Conservation (phyloP, 2,888 invertebrate species). For the Torymus auratus region DNA sequence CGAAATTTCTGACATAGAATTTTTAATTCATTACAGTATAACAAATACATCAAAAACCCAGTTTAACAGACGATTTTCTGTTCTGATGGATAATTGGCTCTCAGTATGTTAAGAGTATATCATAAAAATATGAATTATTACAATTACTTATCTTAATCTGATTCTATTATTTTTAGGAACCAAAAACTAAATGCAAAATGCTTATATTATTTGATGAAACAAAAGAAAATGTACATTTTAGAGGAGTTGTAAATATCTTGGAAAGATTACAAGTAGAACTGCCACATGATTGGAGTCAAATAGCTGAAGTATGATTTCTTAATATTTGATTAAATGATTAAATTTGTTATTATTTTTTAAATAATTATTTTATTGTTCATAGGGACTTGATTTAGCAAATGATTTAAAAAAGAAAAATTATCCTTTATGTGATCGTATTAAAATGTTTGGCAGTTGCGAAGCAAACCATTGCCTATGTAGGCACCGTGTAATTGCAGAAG, state of each 20-base stretch:
- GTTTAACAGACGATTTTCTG: constrained; percentile 84
- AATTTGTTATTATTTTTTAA: constrained; percentile 4
- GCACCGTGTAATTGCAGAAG: constrained; percentile 80
- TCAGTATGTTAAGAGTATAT: constrained; percentile 60
- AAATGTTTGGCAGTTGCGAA: constrained; percentile 83
- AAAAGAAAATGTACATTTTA: constrained; percentile 79
- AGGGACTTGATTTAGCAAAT: constrained; percentile 65
- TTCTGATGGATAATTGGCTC: constrained; percentile 81
- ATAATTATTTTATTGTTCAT: constrained; percentile 42
- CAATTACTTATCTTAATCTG: constrained; percentile 60
- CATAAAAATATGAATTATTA: constrained; percentile 71
- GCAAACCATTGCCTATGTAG: constrained; percentile 80
- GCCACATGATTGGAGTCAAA: constrained; percentile 67
- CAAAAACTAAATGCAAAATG: constrained; percentile 72
- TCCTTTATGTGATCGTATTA: constrained; percentile 80
- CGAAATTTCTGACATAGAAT: constrained; percentile 81
- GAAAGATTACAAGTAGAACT: constrained; percentile 74
- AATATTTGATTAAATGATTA: constrained; percentile 5
- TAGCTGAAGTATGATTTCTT: constrained; percentile 69
- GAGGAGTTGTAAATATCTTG: constrained; percentile 81
- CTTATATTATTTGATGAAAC: constrained; percentile 80
- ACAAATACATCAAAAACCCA: constrained; percentile 81
- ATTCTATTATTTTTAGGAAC: constrained; percentile 41
- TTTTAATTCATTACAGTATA: constrained; percentile 85
- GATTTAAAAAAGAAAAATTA: constrained; percentile 77